Evolutionary conservation across 2,797 vertebrate species (phyloP).

Genomic region (Silurus aristotelis): DNA sequence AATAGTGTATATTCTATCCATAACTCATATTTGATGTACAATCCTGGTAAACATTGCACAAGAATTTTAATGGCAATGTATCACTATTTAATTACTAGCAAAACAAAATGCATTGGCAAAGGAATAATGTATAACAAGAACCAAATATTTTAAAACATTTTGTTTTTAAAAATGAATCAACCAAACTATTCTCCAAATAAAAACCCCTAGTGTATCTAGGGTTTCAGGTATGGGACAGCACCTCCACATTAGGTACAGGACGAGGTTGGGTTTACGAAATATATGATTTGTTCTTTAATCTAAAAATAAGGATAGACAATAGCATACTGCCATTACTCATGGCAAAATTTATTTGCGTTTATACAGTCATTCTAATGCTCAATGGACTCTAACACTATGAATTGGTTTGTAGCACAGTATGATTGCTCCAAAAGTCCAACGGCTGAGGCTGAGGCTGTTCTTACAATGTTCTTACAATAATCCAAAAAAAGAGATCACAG

Average conservation of each 20-base stretch:
- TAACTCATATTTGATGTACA: not conserved
- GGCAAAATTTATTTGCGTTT: not conserved
- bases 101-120: not conserved
- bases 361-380: not conserved
- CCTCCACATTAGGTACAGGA: not conserved
- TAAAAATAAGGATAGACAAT: not conserved
- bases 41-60: not conserved
- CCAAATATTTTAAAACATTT: not conserved
- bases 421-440: not conserved
- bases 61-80: not conserved
- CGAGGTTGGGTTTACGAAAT: not conserved
- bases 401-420: not conserved
- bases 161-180: not conserved
- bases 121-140: not conserved
- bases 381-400: not conserved
- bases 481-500: conserved; percentile 10
- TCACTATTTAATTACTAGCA: not conserved
- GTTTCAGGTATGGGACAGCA: not conserved
- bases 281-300: not conserved
- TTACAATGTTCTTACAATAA: too few species aligned
- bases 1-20: not conserved
- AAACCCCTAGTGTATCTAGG: not conserved
- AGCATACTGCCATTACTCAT: not conserved
- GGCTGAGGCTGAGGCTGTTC: too few species aligned
- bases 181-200: not conserved